Evolutionary conservation across 2,113 vertebrate genomes (phyloP).

Genomic region (Serinus canaria): DNA sequence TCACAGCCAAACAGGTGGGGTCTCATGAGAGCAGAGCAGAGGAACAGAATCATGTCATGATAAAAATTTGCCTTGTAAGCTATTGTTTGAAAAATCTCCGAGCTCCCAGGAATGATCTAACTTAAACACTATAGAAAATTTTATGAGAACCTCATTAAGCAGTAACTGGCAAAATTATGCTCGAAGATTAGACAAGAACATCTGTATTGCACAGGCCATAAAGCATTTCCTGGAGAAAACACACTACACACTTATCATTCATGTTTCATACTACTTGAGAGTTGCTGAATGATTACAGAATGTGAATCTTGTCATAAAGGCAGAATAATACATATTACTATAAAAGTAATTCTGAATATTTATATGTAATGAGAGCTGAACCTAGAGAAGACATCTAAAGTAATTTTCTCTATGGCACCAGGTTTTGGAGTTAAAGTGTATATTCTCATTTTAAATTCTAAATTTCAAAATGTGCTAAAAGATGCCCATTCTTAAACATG

Average conservation of each 20-base stretch:
- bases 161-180: background rate
- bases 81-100: background rate
- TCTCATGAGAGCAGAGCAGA: background rate
- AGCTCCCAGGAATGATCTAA: background rate
- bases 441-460: background rate
- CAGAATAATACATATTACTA: background rate
- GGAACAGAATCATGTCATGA: background rate
- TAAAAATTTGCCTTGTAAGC: background rate
- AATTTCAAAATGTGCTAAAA: background rate
- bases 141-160: background rate
- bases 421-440: background rate
- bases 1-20: background rate
- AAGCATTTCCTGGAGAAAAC: background rate
- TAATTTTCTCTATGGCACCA: background rate
- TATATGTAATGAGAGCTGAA: background rate
- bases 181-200: background rate
- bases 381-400: background rate
- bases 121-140: background rate
- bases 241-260: background rate
- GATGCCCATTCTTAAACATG: background rate
- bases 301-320: background rate
- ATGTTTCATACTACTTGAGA: background rate
- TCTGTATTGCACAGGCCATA: background rate
- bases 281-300: background rate
- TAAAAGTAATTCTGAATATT: background rate